These are phyloP conservation scores for Solen grandis DNA, from an alignment of 1,140 invertebrate genomes.

Conservation along the genomic window DNA sequence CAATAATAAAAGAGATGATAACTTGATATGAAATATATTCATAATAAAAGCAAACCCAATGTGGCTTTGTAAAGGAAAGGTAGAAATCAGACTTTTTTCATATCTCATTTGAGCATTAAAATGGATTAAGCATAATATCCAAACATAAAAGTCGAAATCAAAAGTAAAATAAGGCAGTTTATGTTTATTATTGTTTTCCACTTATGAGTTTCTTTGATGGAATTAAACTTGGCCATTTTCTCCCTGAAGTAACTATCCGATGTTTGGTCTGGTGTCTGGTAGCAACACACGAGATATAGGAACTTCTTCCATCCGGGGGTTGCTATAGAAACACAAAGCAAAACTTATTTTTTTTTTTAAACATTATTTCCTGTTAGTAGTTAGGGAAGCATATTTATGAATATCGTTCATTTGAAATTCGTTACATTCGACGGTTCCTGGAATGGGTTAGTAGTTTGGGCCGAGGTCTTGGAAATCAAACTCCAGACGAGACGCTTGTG, in stretches of 20 bases:
- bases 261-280: background rate
- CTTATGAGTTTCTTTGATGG: slow-evolving; percentile 18
- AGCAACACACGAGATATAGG: slow-evolving; percentile 7
- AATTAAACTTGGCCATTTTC: background rate
- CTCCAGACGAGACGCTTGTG: too few relatives aligned
- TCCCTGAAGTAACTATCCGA: background rate
- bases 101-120: background rate
- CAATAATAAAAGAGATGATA: too few relatives aligned
- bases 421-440: too few relatives aligned
- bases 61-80: too few relatives aligned
- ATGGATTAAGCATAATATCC: slow-evolving; percentile 20
- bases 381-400: too few relatives aligned
- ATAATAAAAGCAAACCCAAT: too few relatives aligned
- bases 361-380: background rate
- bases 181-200: slow-evolving; percentile 8
- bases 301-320: background rate
- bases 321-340: background rate
- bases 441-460: too few relatives aligned
- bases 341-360: background rate
- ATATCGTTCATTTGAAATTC: too few relatives aligned
- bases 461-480: too few relatives aligned
- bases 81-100: too few relatives aligned
- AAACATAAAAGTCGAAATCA: slow-evolving; percentile 21
- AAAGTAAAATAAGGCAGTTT: slow-evolving; percentile 6
- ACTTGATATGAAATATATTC: too few relatives aligned